Evolutionary conservation across 2,113 vertebrate genomes (phyloP).

Genomic region (Pterocles orientalis): DNA sequence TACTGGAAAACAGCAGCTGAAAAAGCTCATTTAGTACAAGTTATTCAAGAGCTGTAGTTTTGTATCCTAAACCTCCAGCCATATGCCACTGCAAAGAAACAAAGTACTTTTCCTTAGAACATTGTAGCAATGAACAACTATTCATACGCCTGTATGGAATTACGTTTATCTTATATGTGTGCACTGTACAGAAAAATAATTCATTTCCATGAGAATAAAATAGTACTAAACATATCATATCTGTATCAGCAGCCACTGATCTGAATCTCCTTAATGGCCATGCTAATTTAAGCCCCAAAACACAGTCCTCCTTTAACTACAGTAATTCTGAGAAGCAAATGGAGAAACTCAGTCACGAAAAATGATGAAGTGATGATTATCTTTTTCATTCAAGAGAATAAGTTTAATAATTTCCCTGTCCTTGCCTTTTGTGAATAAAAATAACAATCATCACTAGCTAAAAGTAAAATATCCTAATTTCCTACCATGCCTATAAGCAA

Average conservation of each 20-base stretch:
- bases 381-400: slow-evolving; percentile 48
- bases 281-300: slow-evolving; percentile 48
- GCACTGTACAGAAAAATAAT: slow-evolving; percentile 43
- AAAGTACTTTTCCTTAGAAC: slow-evolving; percentile 3
- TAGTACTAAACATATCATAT: slow-evolving; percentile 33
- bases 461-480: slow-evolving; percentile 55
- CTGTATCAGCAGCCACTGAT: slow-evolving; percentile 48
- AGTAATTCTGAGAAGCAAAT: slow-evolving; percentile 44
- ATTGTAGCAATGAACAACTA: slow-evolving; percentile 27
- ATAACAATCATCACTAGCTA: slow-evolving; percentile 31
- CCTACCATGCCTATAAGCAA: slow-evolving; percentile 24
- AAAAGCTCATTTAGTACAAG: slow-evolving; percentile 43
- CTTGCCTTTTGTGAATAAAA: slow-evolving; percentile 31
- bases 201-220: slow-evolving; percentile 59
- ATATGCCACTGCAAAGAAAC: not conserved
- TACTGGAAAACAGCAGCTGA: slow-evolving; percentile 29
- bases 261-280: slow-evolving; percentile 53
- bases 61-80: slow-evolving; percentile 14
- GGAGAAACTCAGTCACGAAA: not conserved
- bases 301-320: not conserved
- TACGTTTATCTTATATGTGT: slow-evolving; percentile 47
- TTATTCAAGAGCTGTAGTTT: slow-evolving; percentile 9
- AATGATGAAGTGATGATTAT: slow-evolving; percentile 53
- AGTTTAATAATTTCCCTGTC: slow-evolving; percentile 38
- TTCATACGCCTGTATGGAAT: slow-evolving; percentile 25